These are phyloP conservation scores for Epinephelus fuscoguttatus DNA, from an alignment of 2,113 vertebrate species.

Conservation along the genomic window DNA sequence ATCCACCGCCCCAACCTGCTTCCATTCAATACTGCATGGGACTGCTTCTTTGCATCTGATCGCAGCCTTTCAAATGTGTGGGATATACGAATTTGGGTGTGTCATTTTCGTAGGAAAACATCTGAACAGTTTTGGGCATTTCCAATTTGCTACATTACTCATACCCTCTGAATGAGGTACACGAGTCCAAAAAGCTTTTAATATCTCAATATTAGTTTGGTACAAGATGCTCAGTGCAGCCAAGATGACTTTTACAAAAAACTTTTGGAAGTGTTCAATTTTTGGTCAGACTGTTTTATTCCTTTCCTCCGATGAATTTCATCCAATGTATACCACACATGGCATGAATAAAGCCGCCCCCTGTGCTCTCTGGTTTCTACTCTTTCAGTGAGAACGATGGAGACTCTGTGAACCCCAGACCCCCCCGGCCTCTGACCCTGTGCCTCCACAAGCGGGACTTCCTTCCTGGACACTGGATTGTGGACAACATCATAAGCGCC, in stretches of 20 bases:
- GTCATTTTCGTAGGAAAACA: no score
- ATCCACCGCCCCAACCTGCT: no score
- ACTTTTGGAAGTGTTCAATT: no score
- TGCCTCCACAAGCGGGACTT: constrained; percentile 95
- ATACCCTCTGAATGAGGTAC: neutral
- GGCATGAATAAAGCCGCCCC: neutral
- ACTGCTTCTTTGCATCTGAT: no score
- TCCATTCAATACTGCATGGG: no score
- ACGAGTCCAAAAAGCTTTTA: neutral
- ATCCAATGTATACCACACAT: neutral
- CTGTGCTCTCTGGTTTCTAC: neutral
- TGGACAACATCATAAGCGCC: constrained; percentile 91
- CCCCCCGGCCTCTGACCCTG: constrained; percentile 77
- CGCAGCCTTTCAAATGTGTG: no score
- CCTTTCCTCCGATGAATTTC: neutral
- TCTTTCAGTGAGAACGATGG: constrained; percentile 1
- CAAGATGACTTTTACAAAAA: neutral
- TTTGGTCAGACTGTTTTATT: neutral
- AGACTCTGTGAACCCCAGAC: constrained; percentile 40
- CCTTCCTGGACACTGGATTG: constrained; percentile 90
- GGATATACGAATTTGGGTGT: no score
- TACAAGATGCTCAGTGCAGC: neutral
- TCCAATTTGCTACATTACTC: no score
- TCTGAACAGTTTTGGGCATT: no score
- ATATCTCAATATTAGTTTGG: neutral